Conservation (phyloP, 23 tunicate species). For the Ascidia mentula region DNA sequence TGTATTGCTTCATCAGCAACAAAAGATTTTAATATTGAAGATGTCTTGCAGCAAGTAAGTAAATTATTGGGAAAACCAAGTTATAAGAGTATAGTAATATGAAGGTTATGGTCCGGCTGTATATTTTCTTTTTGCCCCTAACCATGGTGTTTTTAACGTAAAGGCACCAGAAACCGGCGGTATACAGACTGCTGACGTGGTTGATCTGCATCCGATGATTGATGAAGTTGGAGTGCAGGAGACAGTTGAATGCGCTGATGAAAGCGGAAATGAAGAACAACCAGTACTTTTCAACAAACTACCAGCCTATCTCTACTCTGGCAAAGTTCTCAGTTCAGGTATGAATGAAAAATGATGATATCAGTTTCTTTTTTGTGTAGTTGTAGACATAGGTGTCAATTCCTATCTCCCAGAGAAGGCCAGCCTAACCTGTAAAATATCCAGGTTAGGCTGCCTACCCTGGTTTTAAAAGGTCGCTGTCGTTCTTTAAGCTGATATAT, state of each 20-base stretch:
- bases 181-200: neutral
- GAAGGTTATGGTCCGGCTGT: too few species aligned
- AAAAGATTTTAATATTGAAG: neutral
- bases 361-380: too few species aligned
- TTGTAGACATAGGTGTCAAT: too few species aligned
- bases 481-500: too few species aligned
- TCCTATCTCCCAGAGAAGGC: too few species aligned
- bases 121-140: neutral
- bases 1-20: too few species aligned
- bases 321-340: constrained; percentile 33
- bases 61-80: too few species aligned
- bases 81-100: too few species aligned
- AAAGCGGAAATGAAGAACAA: constrained; percentile 11
- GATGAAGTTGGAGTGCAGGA: constrained; percentile 3
- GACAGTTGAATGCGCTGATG: constrained; percentile 4
- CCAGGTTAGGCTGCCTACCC: too few species aligned
- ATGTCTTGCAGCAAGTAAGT: neutral
- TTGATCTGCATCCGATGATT: neutral
- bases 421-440: too few species aligned
- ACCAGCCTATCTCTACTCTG: constrained; percentile 58
- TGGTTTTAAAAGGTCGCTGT: too few species aligned
- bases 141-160: neutral
- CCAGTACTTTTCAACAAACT: constrained; percentile 36
- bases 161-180: neutral
- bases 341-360: too few species aligned